Conservation (phyloP, 2,888 invertebrate species). For the Myopa testacea region DNA sequence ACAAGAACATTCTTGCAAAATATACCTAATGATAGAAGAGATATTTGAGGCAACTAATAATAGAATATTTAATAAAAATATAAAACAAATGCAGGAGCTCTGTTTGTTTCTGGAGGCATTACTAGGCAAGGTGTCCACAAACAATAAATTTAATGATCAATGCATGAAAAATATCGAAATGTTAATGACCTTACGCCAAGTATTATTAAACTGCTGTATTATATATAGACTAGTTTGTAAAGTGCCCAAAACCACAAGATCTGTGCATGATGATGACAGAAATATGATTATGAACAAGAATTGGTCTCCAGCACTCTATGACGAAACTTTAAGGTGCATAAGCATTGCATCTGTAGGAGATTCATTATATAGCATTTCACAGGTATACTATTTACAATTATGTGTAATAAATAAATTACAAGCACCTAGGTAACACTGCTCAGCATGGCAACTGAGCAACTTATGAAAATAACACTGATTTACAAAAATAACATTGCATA, state of each 20-base stretch:
- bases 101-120: conserved; percentile 57
- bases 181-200: conserved; percentile 51
- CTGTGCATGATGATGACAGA: conserved; percentile 49
- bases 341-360: conserved; percentile 56
- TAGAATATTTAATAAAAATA: neutral
- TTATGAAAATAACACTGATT: too few relatives aligned
- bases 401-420: too few relatives aligned
- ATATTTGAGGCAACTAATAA: conserved; percentile 37
- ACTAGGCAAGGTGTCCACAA: conserved; percentile 49
- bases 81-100: conserved; percentile 50
- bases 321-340: conserved; percentile 55
- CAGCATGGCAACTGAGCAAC: too few relatives aligned
- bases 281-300: conserved; percentile 62
- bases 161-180: conserved; percentile 47
- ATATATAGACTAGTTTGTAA: conserved; percentile 60
- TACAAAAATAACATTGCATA: too few relatives aligned
- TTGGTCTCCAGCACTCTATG: conserved; percentile 60
- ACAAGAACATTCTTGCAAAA: conserved; percentile 49
- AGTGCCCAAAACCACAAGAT: conserved; percentile 41
- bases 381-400: conserved; percentile 41
- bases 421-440: too few relatives aligned
- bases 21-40: conserved; percentile 55
- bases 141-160: conserved; percentile 47
- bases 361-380: conserved; percentile 47
- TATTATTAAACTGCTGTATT: conserved; percentile 57